These are phyloP conservation scores for Corapipo altera DNA, from an alignment of 2,113 vertebrate species.

Conservation along the genomic window DNA sequence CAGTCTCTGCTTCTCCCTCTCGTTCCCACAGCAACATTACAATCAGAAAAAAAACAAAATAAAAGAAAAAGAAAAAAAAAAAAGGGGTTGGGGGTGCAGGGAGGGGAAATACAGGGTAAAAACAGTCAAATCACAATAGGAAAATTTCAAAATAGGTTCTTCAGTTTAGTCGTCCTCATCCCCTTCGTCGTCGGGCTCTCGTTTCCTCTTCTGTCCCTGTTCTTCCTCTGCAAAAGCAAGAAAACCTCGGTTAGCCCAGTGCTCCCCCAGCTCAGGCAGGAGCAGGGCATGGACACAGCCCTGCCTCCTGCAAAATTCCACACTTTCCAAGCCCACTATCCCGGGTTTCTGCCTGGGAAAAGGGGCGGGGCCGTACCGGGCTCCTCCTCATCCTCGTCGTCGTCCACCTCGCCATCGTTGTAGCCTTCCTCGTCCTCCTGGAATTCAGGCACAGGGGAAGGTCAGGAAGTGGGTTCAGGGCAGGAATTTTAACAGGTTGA, in stretches of 20 bases:
- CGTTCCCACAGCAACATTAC: slow-evolving; percentile 88
- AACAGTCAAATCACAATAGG: slow-evolving; percentile 92
- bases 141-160: slow-evolving; percentile 75
- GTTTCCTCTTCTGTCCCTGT: slow-evolving; percentile 94
- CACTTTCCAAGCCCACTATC: too few relatives aligned
- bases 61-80: not conserved
- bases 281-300: not conserved
- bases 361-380: slow-evolving; percentile 55
- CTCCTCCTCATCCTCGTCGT: slow-evolving; percentile 85
- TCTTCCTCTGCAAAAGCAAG: slow-evolving; percentile 76
- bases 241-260: not conserved
- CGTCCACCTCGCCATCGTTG: slow-evolving; percentile 84
- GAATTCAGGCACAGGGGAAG: not conserved
- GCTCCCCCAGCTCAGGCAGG: too few relatives aligned
- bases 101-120: slow-evolving; percentile 80
- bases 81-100: slow-evolving; percentile 62
- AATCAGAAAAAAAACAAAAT: slow-evolving; percentile 64
- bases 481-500: too few relatives aligned
- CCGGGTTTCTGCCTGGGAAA: not conserved
- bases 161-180: slow-evolving; percentile 90
- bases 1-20: slow-evolving; percentile 77
- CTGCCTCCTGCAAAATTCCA: not conserved
- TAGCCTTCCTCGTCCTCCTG: slow-evolving; percentile 89
- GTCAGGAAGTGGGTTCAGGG: not conserved
- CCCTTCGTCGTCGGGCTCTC: slow-evolving; percentile 92